Percentiles rank a stretch among this genome's conserved stretches.
These are phyloP conservation scores for Acrocephalus scirpaceus DNA, from an alignment of 2,797 vertebrate species.

Conservation along the genomic window DNA sequence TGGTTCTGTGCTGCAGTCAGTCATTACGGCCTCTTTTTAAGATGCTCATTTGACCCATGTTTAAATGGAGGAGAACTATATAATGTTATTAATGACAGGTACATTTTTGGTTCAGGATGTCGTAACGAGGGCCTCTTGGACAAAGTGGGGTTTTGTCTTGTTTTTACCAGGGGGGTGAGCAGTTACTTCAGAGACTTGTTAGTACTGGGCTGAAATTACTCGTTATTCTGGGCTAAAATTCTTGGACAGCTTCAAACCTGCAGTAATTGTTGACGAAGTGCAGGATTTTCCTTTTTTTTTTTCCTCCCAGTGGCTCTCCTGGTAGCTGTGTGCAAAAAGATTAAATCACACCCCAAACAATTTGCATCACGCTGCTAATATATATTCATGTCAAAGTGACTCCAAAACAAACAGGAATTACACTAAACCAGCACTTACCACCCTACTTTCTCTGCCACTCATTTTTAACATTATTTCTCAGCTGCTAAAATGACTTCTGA, in stretches of 20 bases:
- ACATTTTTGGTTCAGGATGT: constrained; percentile 27
- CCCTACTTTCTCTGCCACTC: background rate
- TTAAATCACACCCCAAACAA: background rate
- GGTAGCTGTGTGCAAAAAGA: background rate
- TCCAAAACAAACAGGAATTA: background rate
- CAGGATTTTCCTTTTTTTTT: background rate
- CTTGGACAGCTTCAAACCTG: background rate
- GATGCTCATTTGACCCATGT: constrained; percentile 55
- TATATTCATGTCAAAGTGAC: background rate
- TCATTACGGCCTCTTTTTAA: constrained; percentile 41
- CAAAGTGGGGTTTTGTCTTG: constrained; percentile 13
- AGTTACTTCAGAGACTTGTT: constrained; percentile 3
- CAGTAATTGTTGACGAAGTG: background rate
- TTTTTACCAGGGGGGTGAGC: background rate
- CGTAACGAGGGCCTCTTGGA: background rate
- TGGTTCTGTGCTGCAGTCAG: constrained; percentile 65
- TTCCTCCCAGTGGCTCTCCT: background rate
- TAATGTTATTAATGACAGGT: constrained; percentile 53
- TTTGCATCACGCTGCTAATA: background rate
- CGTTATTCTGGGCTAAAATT: background rate
- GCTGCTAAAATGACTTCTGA: background rate
- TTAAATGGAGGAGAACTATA: constrained; percentile 46
- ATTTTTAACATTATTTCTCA: background rate
- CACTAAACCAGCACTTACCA: background rate
- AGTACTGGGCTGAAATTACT: background rate